Evolutionary conservation across 2,113 vertebrate species (phyloP).

Genomic region (Coregonus clupeaformis): DNA sequence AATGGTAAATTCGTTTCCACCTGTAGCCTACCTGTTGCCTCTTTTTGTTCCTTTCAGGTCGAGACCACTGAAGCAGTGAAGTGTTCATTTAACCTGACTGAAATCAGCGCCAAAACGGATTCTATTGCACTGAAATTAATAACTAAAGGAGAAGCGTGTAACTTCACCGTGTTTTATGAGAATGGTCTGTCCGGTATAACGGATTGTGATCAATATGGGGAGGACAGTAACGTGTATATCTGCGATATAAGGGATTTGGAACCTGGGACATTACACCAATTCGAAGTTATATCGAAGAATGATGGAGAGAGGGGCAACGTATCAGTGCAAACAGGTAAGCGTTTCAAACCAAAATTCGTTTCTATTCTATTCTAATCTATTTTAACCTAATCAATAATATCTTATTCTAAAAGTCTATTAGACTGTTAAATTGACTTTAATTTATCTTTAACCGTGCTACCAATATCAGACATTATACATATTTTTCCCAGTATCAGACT

Average conservation of each 20-base stretch:
- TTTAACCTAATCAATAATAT: not conserved
- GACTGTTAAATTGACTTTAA: too few relatives aligned
- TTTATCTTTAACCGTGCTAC: too few relatives aligned
- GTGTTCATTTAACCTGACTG: conserved; percentile 78
- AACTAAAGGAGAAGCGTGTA: conserved; percentile 64
- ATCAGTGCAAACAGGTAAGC: conserved; percentile 81
- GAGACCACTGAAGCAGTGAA: conserved; percentile 53
- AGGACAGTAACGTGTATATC: conserved; percentile 50
- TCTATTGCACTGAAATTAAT: conserved; percentile 66
- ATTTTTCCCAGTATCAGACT: not conserved
- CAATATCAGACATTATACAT: too few relatives aligned
- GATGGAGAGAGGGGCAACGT: conserved; percentile 63
- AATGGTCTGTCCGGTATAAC: conserved; percentile 14
- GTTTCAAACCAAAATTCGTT: too few relatives aligned
- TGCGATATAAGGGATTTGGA: conserved; percentile 70
- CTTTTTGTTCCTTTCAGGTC: conserved; percentile 61
- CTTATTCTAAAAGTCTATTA: too few relatives aligned
- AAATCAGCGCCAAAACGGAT: conserved; percentile 50
- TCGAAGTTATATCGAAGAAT: conserved; percentile 72
- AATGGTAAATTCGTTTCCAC: not conserved
- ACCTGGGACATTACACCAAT: conserved; percentile 78
- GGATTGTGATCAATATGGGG: conserved; percentile 18
- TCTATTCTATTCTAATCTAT: too few relatives aligned
- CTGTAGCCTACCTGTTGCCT: not conserved
- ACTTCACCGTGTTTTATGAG: conserved; percentile 71